Conservation (phyloP, 2,888 invertebrate genomes). For the Atherix ibis region DNA sequence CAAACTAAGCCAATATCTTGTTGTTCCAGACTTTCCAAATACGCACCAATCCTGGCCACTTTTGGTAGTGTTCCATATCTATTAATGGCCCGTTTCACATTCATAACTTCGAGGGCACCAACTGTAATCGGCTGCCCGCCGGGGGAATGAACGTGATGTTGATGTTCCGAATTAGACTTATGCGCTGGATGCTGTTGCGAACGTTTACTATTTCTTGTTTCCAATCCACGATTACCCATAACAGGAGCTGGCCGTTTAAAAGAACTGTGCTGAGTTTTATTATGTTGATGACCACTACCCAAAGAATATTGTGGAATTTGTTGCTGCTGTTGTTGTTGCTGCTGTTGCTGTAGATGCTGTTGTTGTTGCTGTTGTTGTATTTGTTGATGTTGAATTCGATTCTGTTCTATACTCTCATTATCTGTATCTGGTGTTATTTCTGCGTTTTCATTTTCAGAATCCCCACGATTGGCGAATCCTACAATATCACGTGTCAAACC, state of each 20-base stretch:
- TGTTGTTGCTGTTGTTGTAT: no score
- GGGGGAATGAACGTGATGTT: constrained; percentile 1
- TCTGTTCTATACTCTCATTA: constrained; percentile 35
- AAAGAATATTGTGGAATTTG: no score
- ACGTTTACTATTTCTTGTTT: constrained; percentile 46
- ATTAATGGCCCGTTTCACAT: constrained; percentile 86
- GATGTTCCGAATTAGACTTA: constrained; percentile 18
- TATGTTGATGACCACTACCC: constrained; percentile 34
- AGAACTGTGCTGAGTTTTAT: constrained; percentile 34
- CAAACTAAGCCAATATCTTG: constrained; percentile 36
- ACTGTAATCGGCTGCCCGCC: constrained; percentile 50
- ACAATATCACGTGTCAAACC: constrained; percentile 31
- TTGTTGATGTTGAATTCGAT: constrained; percentile 35
- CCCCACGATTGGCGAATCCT: constrained; percentile 33
- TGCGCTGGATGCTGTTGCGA: constrained; percentile 25
- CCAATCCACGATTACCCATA: constrained; percentile 43
- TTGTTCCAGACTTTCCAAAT: constrained; percentile 81
- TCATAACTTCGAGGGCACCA: constrained; percentile 87
- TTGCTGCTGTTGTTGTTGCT: no score
- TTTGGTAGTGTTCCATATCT: constrained; percentile 95
- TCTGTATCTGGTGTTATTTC: constrained; percentile 61
- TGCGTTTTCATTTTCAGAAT: constrained; percentile 54
- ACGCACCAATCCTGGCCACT: constrained; percentile 90
- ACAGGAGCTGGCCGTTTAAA: constrained; percentile 41
- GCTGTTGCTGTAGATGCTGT: no score